These are phyloP conservation scores for Mus caroli DNA, from an alignment of 2,797 vertebrate species.

Conservation along the genomic window DNA sequence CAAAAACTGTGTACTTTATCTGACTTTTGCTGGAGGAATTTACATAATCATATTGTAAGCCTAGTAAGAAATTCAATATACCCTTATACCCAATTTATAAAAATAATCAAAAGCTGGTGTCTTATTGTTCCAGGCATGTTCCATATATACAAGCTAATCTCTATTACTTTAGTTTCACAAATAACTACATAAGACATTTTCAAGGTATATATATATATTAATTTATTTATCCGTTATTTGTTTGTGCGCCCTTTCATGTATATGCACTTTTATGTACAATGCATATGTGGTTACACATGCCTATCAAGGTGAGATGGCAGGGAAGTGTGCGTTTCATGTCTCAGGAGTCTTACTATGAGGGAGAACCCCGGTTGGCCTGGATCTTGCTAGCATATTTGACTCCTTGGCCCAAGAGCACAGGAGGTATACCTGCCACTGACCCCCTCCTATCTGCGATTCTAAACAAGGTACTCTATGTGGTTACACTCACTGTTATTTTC, in stretches of 20 bases:
- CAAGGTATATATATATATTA: not conserved
- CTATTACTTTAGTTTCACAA: not conserved
- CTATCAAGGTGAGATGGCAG: not conserved
- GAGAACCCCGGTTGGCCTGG: not conserved
- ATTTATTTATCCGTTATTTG: not conserved
- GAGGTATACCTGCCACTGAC: not conserved
- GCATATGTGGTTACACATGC: not conserved
- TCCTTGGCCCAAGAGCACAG: not conserved
- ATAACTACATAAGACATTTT: not conserved
- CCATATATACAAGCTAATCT: not conserved
- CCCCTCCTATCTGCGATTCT: not conserved
- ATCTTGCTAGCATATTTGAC: too few species aligned
- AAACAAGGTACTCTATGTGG: not conserved
- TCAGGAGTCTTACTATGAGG: too few species aligned
- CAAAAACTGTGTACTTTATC: not conserved
- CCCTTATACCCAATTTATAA: not conserved
- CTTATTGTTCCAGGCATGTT: not conserved
- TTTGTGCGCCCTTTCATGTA: not conserved
- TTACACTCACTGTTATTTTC: not conserved
- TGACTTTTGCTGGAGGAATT: not conserved
- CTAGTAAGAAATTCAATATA: not conserved
- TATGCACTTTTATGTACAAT: not conserved
- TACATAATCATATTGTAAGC: not conserved
- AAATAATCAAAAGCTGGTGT: not conserved
- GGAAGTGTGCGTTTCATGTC: not conserved